Percentiles rank a stretch among this genome's conserved stretches.
Conservation (phyloP, 1,140 invertebrate genomes). For the Heliconius eleuchia region DNA sequence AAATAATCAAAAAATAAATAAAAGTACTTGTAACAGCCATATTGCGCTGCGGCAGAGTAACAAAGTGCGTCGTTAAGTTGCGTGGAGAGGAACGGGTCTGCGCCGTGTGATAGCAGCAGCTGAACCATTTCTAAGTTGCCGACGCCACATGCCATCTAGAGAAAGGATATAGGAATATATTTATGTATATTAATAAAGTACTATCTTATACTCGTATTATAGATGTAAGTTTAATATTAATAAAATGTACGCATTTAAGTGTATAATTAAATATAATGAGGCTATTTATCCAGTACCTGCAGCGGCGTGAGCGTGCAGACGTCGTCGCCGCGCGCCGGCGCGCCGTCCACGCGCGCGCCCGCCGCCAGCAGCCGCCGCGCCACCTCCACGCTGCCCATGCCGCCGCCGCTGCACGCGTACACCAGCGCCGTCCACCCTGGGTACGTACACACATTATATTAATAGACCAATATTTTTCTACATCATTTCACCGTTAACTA, state of each 20-base stretch:
- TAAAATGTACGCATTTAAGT: no score
- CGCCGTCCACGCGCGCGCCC: constrained; percentile 93
- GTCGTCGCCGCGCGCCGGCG: constrained; percentile 89
- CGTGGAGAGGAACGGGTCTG: constrained; percentile 93
- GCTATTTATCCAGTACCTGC: constrained; percentile 80
- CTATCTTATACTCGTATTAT: no score
- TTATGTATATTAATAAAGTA: neutral
- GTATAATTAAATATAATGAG: no score
- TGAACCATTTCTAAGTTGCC: constrained; percentile 91
- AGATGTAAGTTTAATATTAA: no score
- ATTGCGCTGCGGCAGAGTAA: constrained; percentile 91
- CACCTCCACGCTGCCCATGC: constrained; percentile 63
- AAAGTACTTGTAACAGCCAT: constrained; percentile 85
- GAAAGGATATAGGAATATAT: neutral
- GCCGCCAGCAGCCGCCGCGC: constrained; percentile 87
- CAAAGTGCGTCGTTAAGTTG: constrained; percentile 91
- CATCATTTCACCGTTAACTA: no score
- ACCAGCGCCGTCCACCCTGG: constrained; percentile 79
- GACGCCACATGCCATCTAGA: constrained; percentile 88
- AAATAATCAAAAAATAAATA: constrained; percentile 10
- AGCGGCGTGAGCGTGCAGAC: constrained; percentile 93
- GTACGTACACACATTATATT: neutral
- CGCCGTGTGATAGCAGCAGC: constrained; percentile 89
- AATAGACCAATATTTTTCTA: no score
- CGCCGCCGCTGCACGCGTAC: constrained; percentile 80